A percentile compares a stretch with the other conserved stretches of the same genome.
phyloP scores from a whole-genome alignment of 2,797 vertebrate species.

The Chaetophractus vellerosus region DNA sequence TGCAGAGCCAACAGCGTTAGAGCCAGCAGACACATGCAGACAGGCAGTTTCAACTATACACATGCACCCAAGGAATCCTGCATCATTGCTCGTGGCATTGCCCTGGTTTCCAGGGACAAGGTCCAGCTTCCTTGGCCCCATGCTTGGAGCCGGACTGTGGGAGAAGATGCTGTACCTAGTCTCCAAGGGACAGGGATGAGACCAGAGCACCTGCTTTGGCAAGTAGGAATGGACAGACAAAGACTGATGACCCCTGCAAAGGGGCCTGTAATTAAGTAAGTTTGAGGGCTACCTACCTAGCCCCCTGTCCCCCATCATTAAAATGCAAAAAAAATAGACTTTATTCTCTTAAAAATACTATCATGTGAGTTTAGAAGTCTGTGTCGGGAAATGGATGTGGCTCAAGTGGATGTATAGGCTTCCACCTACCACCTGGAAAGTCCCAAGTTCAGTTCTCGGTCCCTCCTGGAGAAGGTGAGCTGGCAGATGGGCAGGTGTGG shows the following conservation, averaged over 20 bases:
- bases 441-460: no score
- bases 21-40: slow-evolving; percentile 90
- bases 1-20: slow-evolving; percentile 84
- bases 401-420: no score
- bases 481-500: no score
- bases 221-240: slow-evolving; percentile 77
- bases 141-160: slow-evolving; percentile 74
- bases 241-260: slow-evolving; percentile 63
- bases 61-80: slow-evolving; percentile 87
- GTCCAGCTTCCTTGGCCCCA: slow-evolving; percentile 76
- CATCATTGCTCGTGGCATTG: slow-evolving; percentile 71
- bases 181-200: slow-evolving; percentile 73
- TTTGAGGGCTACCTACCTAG: slow-evolving; percentile 82
- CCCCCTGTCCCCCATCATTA: slow-evolving; percentile 88
- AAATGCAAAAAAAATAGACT: slow-evolving; percentile 93
- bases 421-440: no score
- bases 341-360: slow-evolving; percentile 92
- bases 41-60: slow-evolving; percentile 88
- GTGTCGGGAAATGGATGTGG: no score
- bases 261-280: slow-evolving; percentile 78
- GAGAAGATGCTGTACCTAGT: slow-evolving; percentile 75
- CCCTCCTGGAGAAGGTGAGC: no score
- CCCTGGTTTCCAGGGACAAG: slow-evolving; percentile 75
- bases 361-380: no score
- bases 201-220: slow-evolving; percentile 71